Base-by-base conservation (phyloP, 2,113 vertebrate genomes). In the Prolemur simus region DNA sequence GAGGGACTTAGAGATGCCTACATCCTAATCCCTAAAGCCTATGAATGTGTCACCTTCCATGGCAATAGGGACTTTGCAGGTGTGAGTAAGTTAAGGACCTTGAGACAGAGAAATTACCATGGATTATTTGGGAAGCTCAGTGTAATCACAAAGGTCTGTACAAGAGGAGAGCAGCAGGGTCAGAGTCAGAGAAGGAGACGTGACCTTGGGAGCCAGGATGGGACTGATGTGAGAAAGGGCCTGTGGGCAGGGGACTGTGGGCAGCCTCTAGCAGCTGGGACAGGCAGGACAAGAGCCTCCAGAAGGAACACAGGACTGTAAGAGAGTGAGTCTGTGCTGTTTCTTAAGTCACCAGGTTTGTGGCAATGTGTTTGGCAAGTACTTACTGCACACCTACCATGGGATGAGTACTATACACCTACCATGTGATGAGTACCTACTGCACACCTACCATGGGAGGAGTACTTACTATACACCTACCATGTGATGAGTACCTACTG, bases 181-280 rank as follows among this genome's bases (percentile, higher is more conserved):
- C 23, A 47, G 68, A 8, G 23, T 47, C 68, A 37, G 68, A 83
- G n/a, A 42, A 56, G 21, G 10, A 60, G 49, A 45, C 3, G 4
- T 17, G 29, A 34, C 5, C 37, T 18, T 14, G 9, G 56, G 64
- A 73, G 66, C n/a, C 8, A 56, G 56, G 39, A 47, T 32, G 18
- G 15, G 23, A 42, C 15, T 27, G 68, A 66, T 1, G 8, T 7
- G 8, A 32, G n/a, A 56, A 39, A 17, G 77, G 12, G n/a, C 37
- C 34, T 2, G 0, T 0, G 4, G 84, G 45, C 8, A 2, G 3
- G 25, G 27, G 34, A 8, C 49, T n/a, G 3, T 5, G 34, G 54
- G 39, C 20, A 17, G 13, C 39, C 18, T 11, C 89, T 63, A 18
- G 54, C 34, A 73, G 25, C 15, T 0, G 3, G 25, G 37, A 74